A percentile compares a stretch with the other conserved stretches of the same genome.
phyloP scores from a whole-genome alignment of 2,113 vertebrate species.

The Calypte anna region DNA sequence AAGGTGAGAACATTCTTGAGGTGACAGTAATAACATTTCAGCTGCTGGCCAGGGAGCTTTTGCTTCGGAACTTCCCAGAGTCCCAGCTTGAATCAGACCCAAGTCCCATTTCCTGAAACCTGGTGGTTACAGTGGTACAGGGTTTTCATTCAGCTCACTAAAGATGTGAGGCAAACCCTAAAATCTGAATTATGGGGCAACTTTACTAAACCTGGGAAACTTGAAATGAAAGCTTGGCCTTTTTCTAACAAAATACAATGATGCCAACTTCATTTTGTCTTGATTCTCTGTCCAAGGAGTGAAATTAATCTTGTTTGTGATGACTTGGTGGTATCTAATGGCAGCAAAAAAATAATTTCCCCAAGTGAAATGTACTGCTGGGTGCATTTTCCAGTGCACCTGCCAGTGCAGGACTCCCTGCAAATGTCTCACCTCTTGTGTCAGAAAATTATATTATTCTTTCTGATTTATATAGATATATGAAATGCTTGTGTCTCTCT shows the following conservation, averaged over 20 bases:
- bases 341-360: neutral
- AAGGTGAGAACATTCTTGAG: constrained; percentile 78
- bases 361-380: neutral
- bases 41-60: neutral
- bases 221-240: neutral
- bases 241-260: neutral
- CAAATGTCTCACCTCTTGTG: neutral
- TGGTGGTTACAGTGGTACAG: rapidly evolving
- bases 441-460: neutral
- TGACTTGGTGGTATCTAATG: neutral
- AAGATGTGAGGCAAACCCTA: neutral
- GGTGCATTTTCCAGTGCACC: neutral
- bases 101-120: neutral
- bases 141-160: neutral
- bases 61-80: neutral
- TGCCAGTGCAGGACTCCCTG: neutral
- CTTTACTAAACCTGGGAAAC: neutral
- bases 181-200: neutral
- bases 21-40: neutral
- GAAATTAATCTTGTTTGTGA: neutral
- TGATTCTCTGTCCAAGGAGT: neutral
- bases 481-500: neutral
- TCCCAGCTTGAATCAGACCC: neutral
- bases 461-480: neutral
- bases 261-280: neutral